Conservation (phyloP, 2,113 vertebrate genomes). For the Mesembrinibis cayennensis region DNA sequence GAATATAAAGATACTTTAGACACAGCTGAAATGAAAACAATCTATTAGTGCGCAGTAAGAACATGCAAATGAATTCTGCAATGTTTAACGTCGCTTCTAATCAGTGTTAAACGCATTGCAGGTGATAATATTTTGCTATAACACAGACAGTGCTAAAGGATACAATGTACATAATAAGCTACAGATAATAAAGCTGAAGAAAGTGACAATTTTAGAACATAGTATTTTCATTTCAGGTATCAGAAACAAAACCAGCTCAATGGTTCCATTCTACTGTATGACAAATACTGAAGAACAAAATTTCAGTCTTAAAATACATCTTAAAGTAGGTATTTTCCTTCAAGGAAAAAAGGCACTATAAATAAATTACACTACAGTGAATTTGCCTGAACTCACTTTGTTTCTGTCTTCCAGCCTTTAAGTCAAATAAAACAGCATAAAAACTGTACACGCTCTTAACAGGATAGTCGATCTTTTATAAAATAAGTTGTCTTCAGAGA, state of each 20-base stretch:
- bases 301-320: conserved; percentile 96
- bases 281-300: conserved; percentile 95
- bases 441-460: conserved; percentile 85
- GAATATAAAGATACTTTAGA: conserved; percentile 63
- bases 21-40: conserved; percentile 66
- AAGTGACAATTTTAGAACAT: conserved; percentile 79
- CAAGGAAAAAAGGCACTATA: conserved; percentile 99
- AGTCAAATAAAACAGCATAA: conserved; percentile 88
- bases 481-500: conserved; percentile 85
- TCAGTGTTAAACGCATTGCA: conserved; percentile 78
- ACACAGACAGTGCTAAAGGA: conserved; percentile 76
- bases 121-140: conserved; percentile 83
- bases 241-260: conserved; percentile 90
- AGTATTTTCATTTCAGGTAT: conserved; percentile 86
- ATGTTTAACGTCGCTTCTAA: conserved; percentile 77
- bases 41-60: conserved; percentile 42
- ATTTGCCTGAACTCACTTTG: conserved; percentile 96
- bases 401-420: conserved; percentile 97
- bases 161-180: conserved; percentile 84
- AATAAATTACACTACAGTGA: conserved; percentile 99
- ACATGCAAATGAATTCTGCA: conserved; percentile 53
- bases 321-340: conserved; percentile 97
- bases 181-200: conserved; percentile 83
- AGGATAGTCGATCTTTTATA: conserved; percentile 84
- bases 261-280: conserved; percentile 90